phyloP scores from a whole-genome alignment of 2,888 invertebrate genomes.

The Neuroscelio doddi region DNA sequence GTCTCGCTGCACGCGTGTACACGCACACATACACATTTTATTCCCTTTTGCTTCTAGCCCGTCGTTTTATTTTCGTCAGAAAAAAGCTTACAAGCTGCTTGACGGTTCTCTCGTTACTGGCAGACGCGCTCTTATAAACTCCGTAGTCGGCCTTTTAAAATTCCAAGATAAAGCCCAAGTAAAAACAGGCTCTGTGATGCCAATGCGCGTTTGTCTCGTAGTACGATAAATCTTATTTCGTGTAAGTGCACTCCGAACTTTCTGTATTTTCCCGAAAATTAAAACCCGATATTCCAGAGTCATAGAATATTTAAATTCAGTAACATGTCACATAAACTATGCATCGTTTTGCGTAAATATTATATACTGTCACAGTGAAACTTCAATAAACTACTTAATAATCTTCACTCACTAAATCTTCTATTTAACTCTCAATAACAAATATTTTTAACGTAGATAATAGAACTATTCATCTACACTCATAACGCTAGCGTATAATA shows the following conservation, averaged over 20 bases:
- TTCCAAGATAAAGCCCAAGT: constrained; percentile 15
- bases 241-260: constrained; percentile 6
- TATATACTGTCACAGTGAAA: too few species aligned
- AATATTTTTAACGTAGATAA: too few species aligned
- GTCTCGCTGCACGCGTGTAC: not conserved
- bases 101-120: constrained; percentile 30
- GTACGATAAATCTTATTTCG: constrained; percentile 1
- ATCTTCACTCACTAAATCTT: constrained; percentile 12
- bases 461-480: constrained; percentile 3
- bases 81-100: not conserved
- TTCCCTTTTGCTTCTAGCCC: not conserved
- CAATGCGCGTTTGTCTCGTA: not conserved
- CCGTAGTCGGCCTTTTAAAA: constrained; percentile 17
- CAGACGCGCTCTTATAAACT: constrained; percentile 9
- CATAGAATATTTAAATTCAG: constrained; percentile 16
- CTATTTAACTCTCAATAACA: too few species aligned
- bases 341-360: not conserved
- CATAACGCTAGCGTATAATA: constrained; percentile 11
- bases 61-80: constrained; percentile 1
- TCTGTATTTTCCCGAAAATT: not conserved
- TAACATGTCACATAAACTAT: constrained; percentile 30
- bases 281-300: not conserved
- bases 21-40: not conserved
- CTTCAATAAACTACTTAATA: not conserved
- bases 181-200: constrained; percentile 6